Evolutionary conservation across 2,113 vertebrate species (phyloP), one percentile per base, ranked within the genome.

Genomic region (Semicossyphus pulcher): DNA sequence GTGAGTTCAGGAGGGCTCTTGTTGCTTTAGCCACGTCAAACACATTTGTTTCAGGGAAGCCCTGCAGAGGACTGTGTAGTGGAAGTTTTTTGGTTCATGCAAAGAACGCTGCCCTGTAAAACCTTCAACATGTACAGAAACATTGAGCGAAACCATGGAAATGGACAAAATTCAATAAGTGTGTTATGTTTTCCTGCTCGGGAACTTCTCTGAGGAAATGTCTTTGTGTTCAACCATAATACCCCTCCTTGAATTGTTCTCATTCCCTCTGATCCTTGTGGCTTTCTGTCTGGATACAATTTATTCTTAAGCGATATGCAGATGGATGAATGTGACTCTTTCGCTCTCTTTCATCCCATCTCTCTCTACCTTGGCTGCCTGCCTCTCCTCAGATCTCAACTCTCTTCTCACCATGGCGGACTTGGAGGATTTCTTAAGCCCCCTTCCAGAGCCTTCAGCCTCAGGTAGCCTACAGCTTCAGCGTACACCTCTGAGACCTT

Each of bases 401-500:
- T 76, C 87, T 21, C 51, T 92, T 34, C 75, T 89, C 74, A 88
- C 68, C 21, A 57, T 78, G 56, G 84, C 62, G 4, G 93, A 94
- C 29, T 82, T 90, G 21, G 90, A 91, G 20, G 91, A 93, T 69
- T 86, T 92, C 65, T 86, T 94, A 57, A 95, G 92, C 58, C 95
- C 95, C 4, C 81, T 95, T 49, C 92, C 94, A 63, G 95, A 96
- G 69, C 95, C 95, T 1, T 95, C 92, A n/a, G 80, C 91, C 66
- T 94, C 94, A 93, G 95, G 96, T 97, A 89, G 9, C 2, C 28
- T 26, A 12, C 28, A 48, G 20, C n/a, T 67, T 21, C 23, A 66
- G 28, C 61, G 28, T 6, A 73, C 44, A 65, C 41, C 45, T 25
- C 48, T 16, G 21, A 26, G 32, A 65, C 47, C 4, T 14, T 65